Evolutionary conservation across 2,888 invertebrate genomes (phyloP).

Genomic region (Hesperia comma): DNA sequence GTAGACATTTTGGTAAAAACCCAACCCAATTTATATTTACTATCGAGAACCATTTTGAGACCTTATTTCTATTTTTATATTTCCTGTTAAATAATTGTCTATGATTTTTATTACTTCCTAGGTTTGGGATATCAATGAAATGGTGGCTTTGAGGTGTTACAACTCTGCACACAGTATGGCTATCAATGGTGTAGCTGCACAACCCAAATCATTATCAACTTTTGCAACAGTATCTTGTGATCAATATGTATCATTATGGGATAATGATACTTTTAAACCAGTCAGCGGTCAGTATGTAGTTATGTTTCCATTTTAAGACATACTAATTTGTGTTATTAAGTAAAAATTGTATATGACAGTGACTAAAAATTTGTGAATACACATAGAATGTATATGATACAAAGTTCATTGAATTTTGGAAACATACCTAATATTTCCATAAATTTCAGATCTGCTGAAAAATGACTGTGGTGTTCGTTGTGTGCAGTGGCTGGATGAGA

Average conservation of each 20-base stretch:
- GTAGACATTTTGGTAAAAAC: no score
- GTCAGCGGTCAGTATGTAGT: slow-evolving; percentile 58
- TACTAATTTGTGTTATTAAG: no score
- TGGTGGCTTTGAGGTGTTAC: slow-evolving; percentile 75
- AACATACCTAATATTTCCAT: slow-evolving; percentile 31
- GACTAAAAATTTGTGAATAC: no score
- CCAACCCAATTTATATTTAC: no score
- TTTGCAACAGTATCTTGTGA: slow-evolving; percentile 84
- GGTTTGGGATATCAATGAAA: slow-evolving; percentile 79
- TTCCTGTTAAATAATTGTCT: no score
- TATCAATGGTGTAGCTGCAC: slow-evolving; percentile 76
- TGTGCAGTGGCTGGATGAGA: slow-evolving; percentile 72
- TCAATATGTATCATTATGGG: slow-evolving; percentile 82
- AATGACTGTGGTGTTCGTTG: slow-evolving; percentile 71
- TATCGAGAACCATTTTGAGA: no score
- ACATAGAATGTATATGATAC: no score
- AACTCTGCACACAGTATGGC: slow-evolving; percentile 75
- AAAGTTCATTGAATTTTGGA: no score
- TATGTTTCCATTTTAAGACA: background rate
- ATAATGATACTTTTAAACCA: slow-evolving; percentile 66
- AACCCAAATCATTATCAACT: slow-evolving; percentile 67
- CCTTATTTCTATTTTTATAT: no score
- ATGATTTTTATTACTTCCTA: slow-evolving; percentile 44
- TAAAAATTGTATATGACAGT: no score
- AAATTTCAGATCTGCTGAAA: slow-evolving; percentile 61